Conservation (phyloP, 2,113 vertebrate genomes). For the Nipponia nippon region DNA sequence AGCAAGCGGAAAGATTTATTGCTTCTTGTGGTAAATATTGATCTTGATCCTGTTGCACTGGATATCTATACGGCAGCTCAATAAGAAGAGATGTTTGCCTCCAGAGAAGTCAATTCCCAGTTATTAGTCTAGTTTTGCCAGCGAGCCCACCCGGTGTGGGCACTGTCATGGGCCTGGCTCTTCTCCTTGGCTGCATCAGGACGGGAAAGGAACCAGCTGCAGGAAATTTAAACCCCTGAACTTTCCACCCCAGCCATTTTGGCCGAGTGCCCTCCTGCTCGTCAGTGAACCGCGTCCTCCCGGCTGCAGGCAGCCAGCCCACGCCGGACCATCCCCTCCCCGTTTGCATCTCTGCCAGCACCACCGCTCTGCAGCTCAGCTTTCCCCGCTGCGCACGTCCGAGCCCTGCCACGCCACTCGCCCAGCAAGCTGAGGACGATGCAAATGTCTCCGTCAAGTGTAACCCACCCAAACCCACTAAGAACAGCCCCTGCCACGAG, state of each 20-base stretch:
- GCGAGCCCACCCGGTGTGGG: neutral
- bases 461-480: neutral
- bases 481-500: neutral
- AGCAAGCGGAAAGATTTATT: constrained; percentile 39
- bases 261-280: neutral
- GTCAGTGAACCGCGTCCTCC: neutral
- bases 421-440: neutral
- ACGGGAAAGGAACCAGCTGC: neutral
- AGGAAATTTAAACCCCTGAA: constrained; percentile 50
- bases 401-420: neutral
- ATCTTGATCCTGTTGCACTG: neutral
- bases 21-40: constrained; percentile 41
- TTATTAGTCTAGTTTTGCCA: constrained; percentile 19
- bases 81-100: constrained; percentile 20
- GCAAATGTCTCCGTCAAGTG: neutral
- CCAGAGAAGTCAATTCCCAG: constrained; percentile 48
- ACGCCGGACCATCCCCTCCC: neutral
- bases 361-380: neutral
- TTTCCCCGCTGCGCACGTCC: neutral
- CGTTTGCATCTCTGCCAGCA: neutral
- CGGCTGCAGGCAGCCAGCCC: neutral
- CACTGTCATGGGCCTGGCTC: neutral
- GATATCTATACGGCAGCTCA: neutral
- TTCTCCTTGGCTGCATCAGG: neutral
- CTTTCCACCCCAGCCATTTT: neutral